Conservation (phyloP, 2,888 invertebrate species). For the Tachina grossa region DNA sequence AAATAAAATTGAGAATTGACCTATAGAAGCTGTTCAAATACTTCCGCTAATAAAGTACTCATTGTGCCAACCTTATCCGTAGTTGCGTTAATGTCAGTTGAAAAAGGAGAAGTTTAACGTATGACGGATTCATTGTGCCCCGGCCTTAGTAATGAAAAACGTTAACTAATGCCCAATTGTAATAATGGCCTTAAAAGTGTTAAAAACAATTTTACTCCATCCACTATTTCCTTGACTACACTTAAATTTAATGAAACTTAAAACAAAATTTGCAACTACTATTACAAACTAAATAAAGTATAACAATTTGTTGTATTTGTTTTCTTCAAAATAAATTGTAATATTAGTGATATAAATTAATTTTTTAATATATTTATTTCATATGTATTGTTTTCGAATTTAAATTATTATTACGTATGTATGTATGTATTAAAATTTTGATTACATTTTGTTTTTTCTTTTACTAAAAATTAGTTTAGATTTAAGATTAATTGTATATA, state of each 20-base stretch:
- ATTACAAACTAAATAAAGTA: slow-evolving; percentile 39
- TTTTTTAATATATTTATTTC: neutral
- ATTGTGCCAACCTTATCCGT: too few species aligned
- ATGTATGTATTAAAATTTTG: slow-evolving; percentile 23
- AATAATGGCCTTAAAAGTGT: neutral
- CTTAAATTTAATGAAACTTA: neutral
- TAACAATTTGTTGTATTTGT: slow-evolving; percentile 26
- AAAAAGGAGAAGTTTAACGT: too few species aligned
- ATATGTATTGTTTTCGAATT: slow-evolving; percentile 7
- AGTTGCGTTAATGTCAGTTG: too few species aligned
- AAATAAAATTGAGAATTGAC: too few species aligned
- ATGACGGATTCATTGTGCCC: too few species aligned
- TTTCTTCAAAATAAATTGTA: neutral
- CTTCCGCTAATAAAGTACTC: too few species aligned
- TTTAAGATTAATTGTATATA: neutral
- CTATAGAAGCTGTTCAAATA: too few species aligned
- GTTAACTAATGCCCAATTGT: neutral
- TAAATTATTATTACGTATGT: neutral
- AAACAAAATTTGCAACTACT: slow-evolving; percentile 24
- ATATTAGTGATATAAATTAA: too few species aligned
- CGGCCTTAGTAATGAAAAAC: neutral
- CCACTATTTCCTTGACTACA: neutral
- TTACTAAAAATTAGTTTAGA: neutral
- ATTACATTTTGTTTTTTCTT: neutral
- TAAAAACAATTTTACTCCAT: neutral